Conservation (phyloP, 2,888 invertebrate genomes). For the Melitaea athalia region DNA sequence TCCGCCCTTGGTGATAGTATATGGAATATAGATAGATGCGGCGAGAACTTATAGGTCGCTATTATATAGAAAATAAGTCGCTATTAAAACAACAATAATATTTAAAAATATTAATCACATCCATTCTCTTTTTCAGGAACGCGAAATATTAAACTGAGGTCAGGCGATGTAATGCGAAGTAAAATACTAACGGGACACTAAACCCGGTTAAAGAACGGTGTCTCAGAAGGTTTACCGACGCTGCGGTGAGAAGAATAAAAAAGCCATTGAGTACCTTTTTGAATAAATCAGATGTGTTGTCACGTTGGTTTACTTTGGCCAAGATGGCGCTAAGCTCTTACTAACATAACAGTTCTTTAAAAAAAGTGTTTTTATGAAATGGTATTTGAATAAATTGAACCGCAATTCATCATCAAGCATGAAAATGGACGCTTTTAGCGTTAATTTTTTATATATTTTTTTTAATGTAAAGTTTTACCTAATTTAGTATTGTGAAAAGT, state of each 20-base stretch:
- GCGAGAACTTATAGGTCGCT: too few relatives aligned
- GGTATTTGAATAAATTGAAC: too few relatives aligned
- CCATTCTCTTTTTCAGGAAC: slow-evolving; percentile 22
- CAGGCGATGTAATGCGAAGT: slow-evolving; percentile 7
- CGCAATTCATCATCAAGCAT: too few relatives aligned
- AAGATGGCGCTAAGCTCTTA: background rate
- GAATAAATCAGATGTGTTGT: background rate
- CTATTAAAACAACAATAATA: background rate
- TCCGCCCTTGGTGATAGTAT: too few relatives aligned
- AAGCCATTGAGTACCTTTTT: background rate
- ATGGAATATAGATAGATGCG: too few relatives aligned
- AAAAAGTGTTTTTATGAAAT: too few relatives aligned
- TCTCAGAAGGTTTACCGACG: background rate
- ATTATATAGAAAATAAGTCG: too few relatives aligned
- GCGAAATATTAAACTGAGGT: slow-evolving; percentile 13
- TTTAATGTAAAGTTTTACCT: too few relatives aligned
- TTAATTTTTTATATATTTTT: too few relatives aligned
- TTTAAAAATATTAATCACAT: background rate
- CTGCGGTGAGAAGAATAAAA: background rate
- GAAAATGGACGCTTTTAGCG: too few relatives aligned
- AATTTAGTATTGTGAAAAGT: too few relatives aligned
- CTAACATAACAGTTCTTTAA: background rate
- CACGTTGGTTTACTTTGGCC: background rate
- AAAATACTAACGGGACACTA: slow-evolving; percentile 1
- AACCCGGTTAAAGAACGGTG: slow-evolving; percentile 13